These are phyloP conservation scores for Charanyca ferruginea DNA, from an alignment of 2,888 invertebrate genomes.

Conservation along the genomic window DNA sequence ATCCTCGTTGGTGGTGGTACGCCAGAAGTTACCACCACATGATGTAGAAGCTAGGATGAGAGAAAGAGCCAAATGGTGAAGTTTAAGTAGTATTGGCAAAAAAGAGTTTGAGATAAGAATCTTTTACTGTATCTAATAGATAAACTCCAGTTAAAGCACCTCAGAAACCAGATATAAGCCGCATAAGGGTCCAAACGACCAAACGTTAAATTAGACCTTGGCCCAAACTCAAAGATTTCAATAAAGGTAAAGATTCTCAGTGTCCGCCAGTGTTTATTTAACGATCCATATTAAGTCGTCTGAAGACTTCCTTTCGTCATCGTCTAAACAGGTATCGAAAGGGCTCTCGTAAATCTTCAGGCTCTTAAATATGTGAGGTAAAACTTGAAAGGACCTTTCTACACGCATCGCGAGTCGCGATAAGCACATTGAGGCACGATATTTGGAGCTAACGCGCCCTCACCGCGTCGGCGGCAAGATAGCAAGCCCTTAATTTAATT, in stretches of 20 bases:
- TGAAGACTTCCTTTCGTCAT: slow-evolving; percentile 35
- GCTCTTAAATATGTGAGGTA: slow-evolving; percentile 81
- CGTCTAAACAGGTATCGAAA: slow-evolving; percentile 67
- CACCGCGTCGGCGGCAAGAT: slow-evolving; percentile 74
- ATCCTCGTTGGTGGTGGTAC: background rate
- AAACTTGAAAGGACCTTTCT: slow-evolving; percentile 81
- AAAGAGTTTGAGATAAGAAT: background rate
- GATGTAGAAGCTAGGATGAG: background rate
- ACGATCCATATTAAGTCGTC: slow-evolving; percentile 24
- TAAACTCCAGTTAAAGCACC: background rate
- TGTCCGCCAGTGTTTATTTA: slow-evolving; percentile 32
- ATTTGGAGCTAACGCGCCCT: slow-evolving; percentile 75
- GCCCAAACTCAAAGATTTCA: slow-evolving; percentile 12
- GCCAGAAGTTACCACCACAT: background rate
- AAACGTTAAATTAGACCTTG: background rate
- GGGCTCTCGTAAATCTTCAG: slow-evolving; percentile 83
- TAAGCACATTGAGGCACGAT: slow-evolving; percentile 82
- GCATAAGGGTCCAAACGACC: background rate
- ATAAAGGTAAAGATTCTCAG: slow-evolving; percentile 5
- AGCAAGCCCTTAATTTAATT: slow-evolving; percentile 76
- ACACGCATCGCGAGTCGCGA: slow-evolving; percentile 76
- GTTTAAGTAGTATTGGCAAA: background rate
- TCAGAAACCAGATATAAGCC: background rate
- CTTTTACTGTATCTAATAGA: background rate
- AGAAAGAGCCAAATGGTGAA: background rate